Percentiles rank a stretch among this genome's conserved stretches.
phyloP scores from a whole-genome alignment of 1,140 invertebrate genomes.

The Ditylenchus dipsaci region DNA sequence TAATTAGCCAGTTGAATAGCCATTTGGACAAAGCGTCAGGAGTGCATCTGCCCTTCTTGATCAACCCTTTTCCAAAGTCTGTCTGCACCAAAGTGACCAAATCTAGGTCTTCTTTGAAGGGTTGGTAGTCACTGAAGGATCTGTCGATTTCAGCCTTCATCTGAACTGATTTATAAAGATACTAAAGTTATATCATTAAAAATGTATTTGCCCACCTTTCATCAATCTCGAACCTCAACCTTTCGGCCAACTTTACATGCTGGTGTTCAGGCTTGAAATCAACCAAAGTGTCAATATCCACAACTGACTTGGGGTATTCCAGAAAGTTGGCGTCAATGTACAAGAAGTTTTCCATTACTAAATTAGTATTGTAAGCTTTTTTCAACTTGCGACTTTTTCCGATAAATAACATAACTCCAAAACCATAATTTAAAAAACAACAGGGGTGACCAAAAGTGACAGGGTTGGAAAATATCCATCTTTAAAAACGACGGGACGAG shows the following conservation, averaged over 20 bases:
- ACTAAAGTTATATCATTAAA: neutral
- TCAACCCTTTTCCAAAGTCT: conserved; percentile 45
- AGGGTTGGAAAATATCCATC: too few species aligned
- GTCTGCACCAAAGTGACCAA: conserved; percentile 38
- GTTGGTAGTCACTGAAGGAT: conserved; percentile 2
- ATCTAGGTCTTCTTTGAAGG: conserved; percentile 32
- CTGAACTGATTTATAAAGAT: neutral
- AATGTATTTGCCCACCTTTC: neutral
- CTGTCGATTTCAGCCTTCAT: conserved; percentile 25
- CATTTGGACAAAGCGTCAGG: conserved; percentile 64
- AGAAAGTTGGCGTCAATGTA: conserved; percentile 33
- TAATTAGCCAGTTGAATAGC: conserved; percentile 60
- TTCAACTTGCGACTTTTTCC: too few species aligned
- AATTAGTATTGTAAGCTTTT: too few species aligned
- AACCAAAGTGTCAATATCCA: conserved; percentile 1
- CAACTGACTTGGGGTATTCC: neutral
- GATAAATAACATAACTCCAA: too few species aligned
- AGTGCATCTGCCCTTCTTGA: conserved; percentile 60
- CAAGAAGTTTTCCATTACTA: conserved; percentile 33
- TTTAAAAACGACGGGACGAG: too few species aligned
- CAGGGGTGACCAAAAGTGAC: too few species aligned
- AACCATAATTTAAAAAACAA: too few species aligned
- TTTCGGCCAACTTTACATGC: neutral
- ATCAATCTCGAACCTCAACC: neutral
- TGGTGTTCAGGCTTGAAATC: neutral